Conservation (phyloP, 1,140 invertebrate genomes). For the Myzus persicae region DNA sequence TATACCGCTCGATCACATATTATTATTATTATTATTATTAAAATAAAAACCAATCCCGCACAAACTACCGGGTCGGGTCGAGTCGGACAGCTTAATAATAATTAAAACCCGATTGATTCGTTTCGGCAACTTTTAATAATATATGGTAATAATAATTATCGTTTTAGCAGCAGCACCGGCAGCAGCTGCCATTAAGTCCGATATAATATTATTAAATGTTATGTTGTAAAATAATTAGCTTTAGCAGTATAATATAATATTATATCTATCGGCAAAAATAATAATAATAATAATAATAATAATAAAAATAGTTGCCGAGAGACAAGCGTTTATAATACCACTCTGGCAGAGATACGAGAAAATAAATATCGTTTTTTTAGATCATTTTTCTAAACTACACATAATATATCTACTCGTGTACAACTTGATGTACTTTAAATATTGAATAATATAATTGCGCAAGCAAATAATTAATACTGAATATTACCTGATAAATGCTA, state of each 20-base stretch:
- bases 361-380: too few species aligned
- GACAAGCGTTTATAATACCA: background rate
- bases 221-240: background rate
- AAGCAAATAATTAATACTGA: too few species aligned
- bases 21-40: background rate
- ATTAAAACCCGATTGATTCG: constrained; percentile 3
- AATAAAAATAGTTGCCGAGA: background rate
- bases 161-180: background rate
- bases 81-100: background rate
- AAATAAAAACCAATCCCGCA: background rate
- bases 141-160: background rate
- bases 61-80: background rate
- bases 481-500: too few species aligned
- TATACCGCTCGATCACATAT: background rate
- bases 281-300: background rate
- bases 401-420: background rate
- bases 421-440: background rate
- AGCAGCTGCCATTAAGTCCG: background rate
- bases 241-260: background rate
- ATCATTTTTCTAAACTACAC: too few species aligned
- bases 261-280: background rate
- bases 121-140: background rate
- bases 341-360: too few species aligned
- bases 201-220: background rate
- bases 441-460: background rate